Evolutionary conservation across 2,797 vertebrate genomes (phyloP).

Genomic region (Mus minutoides): DNA sequence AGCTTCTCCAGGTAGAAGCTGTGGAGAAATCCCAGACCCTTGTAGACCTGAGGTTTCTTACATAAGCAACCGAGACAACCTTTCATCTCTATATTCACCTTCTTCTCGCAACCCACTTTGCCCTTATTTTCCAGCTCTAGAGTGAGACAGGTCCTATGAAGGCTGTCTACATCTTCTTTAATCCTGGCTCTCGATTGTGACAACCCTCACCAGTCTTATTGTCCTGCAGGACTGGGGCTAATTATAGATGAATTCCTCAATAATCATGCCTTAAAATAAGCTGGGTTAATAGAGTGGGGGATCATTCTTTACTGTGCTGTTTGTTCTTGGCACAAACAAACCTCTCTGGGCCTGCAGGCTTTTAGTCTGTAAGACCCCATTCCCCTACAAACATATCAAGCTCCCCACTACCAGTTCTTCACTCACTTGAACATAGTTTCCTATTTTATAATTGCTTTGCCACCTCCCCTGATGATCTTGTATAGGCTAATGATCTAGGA

Average conservation of each 20-base stretch:
- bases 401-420: background rate
- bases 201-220: background rate
- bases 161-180: background rate
- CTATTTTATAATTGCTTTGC: background rate
- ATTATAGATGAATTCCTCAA: conserved; percentile 6
- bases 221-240: background rate
- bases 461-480: background rate
- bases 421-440: background rate
- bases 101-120: background rate
- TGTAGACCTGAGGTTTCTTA: background rate
- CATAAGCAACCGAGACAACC: background rate
- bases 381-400: background rate
- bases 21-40: no score
- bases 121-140: background rate
- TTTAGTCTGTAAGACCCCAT: background rate
- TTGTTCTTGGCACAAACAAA: background rate
- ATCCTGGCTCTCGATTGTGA: background rate
- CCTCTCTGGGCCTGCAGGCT: background rate
- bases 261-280: conserved; percentile 45
- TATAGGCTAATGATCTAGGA: background rate
- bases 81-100: background rate
- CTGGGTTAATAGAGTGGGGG: background rate
- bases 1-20: background rate
- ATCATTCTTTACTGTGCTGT: background rate
- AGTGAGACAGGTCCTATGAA: background rate